A percentile compares a stretch with the other conserved stretches of the same genome.
Evolutionary conservation across 2,888 invertebrate genomes (phyloP).

Genomic region (Entomobrya proxima): DNA sequence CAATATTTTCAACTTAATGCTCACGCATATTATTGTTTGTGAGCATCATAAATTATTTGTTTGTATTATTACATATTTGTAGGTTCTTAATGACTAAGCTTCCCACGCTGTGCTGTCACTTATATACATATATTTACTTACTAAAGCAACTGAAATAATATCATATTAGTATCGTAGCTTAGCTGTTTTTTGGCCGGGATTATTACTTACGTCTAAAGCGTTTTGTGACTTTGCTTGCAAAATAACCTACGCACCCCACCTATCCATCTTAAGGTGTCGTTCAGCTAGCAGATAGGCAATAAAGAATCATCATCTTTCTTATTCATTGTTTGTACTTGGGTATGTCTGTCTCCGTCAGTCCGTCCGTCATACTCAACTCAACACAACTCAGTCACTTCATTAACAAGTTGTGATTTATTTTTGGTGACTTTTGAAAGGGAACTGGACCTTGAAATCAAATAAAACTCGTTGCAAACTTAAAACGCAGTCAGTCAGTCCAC

Average conservation of each 20-base stretch:
- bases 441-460: no score
- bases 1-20: background rate
- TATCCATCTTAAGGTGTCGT: constrained; percentile 16
- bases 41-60: background rate
- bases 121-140: background rate
- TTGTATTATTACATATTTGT: no score
- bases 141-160: no score
- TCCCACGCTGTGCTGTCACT: constrained; percentile 33
- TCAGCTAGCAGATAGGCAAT: background rate
- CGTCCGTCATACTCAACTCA: no score
- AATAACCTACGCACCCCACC: background rate
- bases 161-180: constrained; percentile 4
- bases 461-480: no score
- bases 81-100: constrained; percentile 24
- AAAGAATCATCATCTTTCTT: no score
- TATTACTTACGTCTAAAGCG: background rate
- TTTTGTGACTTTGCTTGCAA: background rate
- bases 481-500: no score
- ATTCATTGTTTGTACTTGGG: background rate
- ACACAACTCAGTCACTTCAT: no score
- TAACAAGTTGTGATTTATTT: no score
- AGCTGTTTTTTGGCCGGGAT: background rate
- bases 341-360: no score
- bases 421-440: no score
- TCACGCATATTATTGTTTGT: background rate